Evolutionary conservation across 2,797 vertebrate species (phyloP), one percentile per base, ranked within the genome.

Genomic region (Halcyon leucocephala): DNA sequence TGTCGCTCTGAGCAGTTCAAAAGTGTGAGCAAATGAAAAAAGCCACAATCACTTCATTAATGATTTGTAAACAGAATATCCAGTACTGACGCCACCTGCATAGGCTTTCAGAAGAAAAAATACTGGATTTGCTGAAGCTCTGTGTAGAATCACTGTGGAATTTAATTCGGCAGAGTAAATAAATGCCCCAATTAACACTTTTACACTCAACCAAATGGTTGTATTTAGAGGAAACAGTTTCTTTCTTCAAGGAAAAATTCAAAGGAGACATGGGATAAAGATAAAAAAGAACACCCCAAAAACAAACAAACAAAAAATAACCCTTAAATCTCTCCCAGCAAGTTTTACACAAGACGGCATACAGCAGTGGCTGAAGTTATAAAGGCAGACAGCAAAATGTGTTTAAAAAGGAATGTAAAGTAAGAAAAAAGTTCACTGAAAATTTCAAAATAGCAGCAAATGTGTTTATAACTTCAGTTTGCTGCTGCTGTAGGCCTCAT

Each of bases 11-110:
- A 89, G 93, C 95, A 91, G 96, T 98, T 98, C 98, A 97, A 97
- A 98, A 98, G 97, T 96, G 97, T 93, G 95, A 97, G 96, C 96
- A 89, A 96, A 96, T 94, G 97, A 96, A 97, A 97, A 97, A 97
- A 93, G 95, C 95, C 91, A 96, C 97, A 95, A 97, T 98, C 96
- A 96, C 97, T 97, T 98, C 97, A 98, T 98, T 97, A 97, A 97
- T 97, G 97, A 97, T 98, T 96, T 98, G 98, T 97, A 97, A 98
- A 98, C 97, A 97, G 94, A 94, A 92, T 86, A 89, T 90, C 96
- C 93, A 95, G 96, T 76, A 89, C 96, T 79, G 88, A 96, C 84
- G 52, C 96, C 97, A 97, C 97, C 97, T 98, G 97, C 94, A 26
- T 46, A 60, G 89, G 93, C 97, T 94, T 84, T 72, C 80, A 90